These are phyloP conservation scores for Drosophila neonasuta DNA, from an alignment of 2,888 invertebrate genomes.

Conservation along the genomic window DNA sequence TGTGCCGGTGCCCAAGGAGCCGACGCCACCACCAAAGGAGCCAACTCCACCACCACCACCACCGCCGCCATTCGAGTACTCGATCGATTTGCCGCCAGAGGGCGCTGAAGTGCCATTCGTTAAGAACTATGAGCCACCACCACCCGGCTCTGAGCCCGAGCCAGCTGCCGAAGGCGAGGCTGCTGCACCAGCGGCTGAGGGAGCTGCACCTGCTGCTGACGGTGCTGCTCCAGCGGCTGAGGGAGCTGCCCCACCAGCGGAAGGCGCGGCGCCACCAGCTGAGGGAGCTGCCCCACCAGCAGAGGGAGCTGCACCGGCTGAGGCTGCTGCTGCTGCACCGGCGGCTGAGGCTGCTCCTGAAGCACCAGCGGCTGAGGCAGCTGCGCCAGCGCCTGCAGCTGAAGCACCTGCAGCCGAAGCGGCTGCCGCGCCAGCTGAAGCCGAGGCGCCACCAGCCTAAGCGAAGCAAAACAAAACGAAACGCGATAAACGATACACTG, in stretches of 20 bases:
- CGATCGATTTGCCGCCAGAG: slow-evolving; percentile 82
- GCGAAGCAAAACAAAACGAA: slow-evolving; percentile 11
- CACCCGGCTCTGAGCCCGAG: slow-evolving; percentile 80
- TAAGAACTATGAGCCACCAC: slow-evolving; percentile 82
- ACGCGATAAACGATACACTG: slow-evolving; percentile 5
- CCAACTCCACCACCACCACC: slow-evolving; percentile 82
- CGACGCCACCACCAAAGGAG: slow-evolving; percentile 79
- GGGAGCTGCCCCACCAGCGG: slow-evolving; percentile 62
- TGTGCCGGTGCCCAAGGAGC: slow-evolving; percentile 60
- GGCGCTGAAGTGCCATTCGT: slow-evolving; percentile 83
- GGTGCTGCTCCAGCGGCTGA: slow-evolving; percentile 60
- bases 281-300: slow-evolving; percentile 77
- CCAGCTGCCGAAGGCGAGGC: slow-evolving; percentile 76
- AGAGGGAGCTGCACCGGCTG: slow-evolving; percentile 73
- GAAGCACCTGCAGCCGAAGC: slow-evolving; percentile 73
- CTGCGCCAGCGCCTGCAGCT: slow-evolving; percentile 71
- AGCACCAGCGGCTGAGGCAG: slow-evolving; percentile 58
- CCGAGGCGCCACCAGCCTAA: slow-evolving; percentile 73
- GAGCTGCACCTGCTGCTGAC: slow-evolving; percentile 60
- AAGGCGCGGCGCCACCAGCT: slow-evolving; percentile 55
- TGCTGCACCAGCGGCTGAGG: slow-evolving; percentile 75
- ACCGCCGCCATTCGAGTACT: slow-evolving; percentile 82
- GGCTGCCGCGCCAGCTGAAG: slow-evolving; percentile 69
- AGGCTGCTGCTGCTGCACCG: slow-evolving; percentile 76
- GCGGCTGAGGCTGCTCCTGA: slow-evolving; percentile 65